These are phyloP conservation scores for Acanthopleura granulata DNA, from an alignment of 2,888 invertebrate species.

Conservation along the genomic window DNA sequence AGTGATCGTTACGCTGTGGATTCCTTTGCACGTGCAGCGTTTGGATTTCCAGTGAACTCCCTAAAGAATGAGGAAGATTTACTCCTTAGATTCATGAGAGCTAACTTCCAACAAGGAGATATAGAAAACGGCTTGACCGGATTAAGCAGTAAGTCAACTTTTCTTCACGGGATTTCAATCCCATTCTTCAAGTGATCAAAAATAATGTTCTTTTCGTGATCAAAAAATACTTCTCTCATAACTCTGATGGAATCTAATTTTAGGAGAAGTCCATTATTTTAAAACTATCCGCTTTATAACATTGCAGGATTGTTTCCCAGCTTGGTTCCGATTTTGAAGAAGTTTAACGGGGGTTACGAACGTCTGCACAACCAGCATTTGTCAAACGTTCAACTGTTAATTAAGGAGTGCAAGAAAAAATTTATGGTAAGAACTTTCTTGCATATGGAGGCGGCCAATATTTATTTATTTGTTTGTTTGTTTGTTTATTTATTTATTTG, in stretches of 20 bases:
- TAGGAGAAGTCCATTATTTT: no score
- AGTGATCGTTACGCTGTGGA: conserved; percentile 24
- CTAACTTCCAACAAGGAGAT: conserved; percentile 11
- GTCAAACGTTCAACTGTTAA: neutral
- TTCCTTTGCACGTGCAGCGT: conserved; percentile 22
- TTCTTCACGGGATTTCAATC: no score
- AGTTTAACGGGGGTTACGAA: conserved; percentile 17
- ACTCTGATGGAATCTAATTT: no score
- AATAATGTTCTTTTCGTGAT: no score
- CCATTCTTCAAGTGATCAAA: no score
- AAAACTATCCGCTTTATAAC: no score
- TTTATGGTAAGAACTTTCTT: neutral
- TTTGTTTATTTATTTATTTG: no score
- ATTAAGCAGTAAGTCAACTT: no score
- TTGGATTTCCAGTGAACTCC: conserved; percentile 21
- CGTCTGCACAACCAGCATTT: conserved; percentile 19
- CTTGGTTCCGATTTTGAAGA: conserved; percentile 14
- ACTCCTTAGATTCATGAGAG: conserved; percentile 16
- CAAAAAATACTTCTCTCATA: no score
- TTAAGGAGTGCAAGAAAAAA: neutral
- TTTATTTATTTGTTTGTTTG: no score
- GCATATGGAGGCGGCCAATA: no score
- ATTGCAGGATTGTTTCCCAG: conserved; percentile 24
- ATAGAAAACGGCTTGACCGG: conserved; percentile 21
- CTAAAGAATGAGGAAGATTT: conserved; percentile 21